Evolutionary conservation across 1,140 invertebrate genomes (phyloP).

Genomic region (Drosophila paulistorum): DNA sequence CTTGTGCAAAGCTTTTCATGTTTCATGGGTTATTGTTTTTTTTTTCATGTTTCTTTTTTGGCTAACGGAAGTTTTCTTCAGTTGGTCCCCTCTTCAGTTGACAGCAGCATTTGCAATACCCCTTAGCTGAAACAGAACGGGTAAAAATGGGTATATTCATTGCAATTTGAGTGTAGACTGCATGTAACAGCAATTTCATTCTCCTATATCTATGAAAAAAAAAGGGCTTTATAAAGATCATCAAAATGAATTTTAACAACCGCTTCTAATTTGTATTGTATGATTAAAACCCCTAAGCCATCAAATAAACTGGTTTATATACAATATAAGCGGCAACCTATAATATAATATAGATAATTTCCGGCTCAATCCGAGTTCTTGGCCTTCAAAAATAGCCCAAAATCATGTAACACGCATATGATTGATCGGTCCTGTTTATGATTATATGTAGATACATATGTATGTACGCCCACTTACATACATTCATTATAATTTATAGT

Average conservation of each 20-base stretch:
- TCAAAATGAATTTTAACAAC: not conserved
- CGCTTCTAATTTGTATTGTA: not conserved
- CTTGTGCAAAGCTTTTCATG: conserved; percentile 51
- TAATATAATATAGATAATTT: too few species aligned
- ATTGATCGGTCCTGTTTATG: too few species aligned
- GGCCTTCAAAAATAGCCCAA: too few species aligned
- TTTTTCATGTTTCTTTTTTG: conserved; percentile 2
- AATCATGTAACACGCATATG: too few species aligned
- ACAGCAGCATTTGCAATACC: not conserved
- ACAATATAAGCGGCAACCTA: not conserved
- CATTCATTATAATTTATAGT: too few species aligned
- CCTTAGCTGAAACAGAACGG: too few species aligned
- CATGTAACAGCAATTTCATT: not conserved
- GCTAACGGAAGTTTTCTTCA: conserved; percentile 60
- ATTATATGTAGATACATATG: too few species aligned
- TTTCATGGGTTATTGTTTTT: conserved; percentile 25
- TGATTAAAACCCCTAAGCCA: not conserved
- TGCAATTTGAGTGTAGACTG: not conserved
- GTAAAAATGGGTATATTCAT: too few species aligned
- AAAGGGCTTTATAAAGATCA: not conserved
- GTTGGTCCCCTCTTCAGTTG: conserved; percentile 14
- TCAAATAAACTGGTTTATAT: conserved; percentile 1
- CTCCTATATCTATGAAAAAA: not conserved
- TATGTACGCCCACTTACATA: too few species aligned
- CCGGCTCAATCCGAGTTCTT: too few species aligned